Evolutionary conservation across 2,888 invertebrate species (phyloP), one percentile per base, ranked within the genome.

Genomic region (Timema podura): DNA sequence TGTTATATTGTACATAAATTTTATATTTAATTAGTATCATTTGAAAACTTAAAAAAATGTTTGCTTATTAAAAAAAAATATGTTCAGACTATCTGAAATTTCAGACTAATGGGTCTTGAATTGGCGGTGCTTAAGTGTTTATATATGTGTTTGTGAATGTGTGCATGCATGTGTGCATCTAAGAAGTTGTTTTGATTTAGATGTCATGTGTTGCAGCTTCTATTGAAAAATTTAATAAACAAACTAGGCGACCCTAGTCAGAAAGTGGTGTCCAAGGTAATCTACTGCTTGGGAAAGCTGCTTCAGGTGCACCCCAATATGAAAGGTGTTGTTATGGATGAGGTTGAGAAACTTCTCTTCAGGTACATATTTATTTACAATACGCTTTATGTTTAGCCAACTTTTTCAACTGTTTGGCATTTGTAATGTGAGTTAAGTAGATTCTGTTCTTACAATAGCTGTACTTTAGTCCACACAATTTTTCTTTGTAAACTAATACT

Each of bases 231-330:
- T 79, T 82, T 99, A 65, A 91, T 97, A 5, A 98, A 99, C 81
- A 98, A 99, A 81, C 84, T 99, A 10, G 98, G 98, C 11, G 98
- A 99, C 83, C 97, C 98, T 0, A 87, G 88, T 10, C 88, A 90
- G 75, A 91, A 93, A 76, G 89, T 98, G 0, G 95, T 95, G 0
- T 92, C 96, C 0, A 93, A 94, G 82, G 91, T 93, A 0, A 88
- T 95, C 54, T 92, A 93, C 81, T 91, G 93, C 74, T 83, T 99
- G 10, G 89, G 90, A 48, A 92, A 93, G 77, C 82, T 98, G 5
- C 84, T 96, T 0, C 86, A 88, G 73, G 87, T 90, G 75, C 97
- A 98, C 82, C 92, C 95, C 0, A 92, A 93, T 75, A 98, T 98
- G 96, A 96, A 96, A 80, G 83, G 85, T 0, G 90, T 95, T 0